phyloP scores from a whole-genome alignment of 2,888 invertebrate species.

The Drosophila formosana region DNA sequence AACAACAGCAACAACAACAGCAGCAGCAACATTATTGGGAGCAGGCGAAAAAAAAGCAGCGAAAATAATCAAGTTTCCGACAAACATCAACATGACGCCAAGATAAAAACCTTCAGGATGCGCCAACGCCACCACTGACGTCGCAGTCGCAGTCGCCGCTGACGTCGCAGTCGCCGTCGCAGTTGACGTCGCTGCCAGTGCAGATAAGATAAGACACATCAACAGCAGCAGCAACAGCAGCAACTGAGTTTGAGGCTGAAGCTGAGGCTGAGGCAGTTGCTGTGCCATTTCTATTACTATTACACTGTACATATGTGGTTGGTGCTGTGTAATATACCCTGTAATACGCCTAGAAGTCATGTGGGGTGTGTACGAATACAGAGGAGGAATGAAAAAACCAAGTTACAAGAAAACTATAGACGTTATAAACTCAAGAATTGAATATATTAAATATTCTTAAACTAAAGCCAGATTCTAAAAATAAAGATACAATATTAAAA shows the following conservation, averaged over 20 bases:
- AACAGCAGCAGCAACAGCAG: slow-evolving; percentile 35
- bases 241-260: slow-evolving; percentile 21
- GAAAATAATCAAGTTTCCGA: slow-evolving; percentile 81
- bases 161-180: slow-evolving; percentile 14
- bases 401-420: too few species aligned
- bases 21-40: slow-evolving; percentile 12
- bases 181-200: slow-evolving; percentile 56
- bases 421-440: too few species aligned
- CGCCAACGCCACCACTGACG: slow-evolving; percentile 45
- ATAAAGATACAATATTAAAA: too few species aligned
- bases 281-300: slow-evolving; percentile 64
- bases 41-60: slow-evolving; percentile 47
- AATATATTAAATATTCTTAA: too few species aligned
- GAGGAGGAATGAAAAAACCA: neutral
- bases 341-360: neutral
- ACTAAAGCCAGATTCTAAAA: too few species aligned
- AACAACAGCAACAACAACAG: slow-evolving; percentile 13
- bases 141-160: neutral
- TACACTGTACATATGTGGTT: slow-evolving; percentile 46
- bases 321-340: slow-evolving; percentile 42
- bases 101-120: slow-evolving; percentile 81
- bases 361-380: neutral
- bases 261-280: slow-evolving; percentile 39
- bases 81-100: slow-evolving; percentile 82
- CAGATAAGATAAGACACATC: slow-evolving; percentile 80